Conservation (phyloP, 1,140 invertebrate species). For the Matsumurasca onukii region DNA sequence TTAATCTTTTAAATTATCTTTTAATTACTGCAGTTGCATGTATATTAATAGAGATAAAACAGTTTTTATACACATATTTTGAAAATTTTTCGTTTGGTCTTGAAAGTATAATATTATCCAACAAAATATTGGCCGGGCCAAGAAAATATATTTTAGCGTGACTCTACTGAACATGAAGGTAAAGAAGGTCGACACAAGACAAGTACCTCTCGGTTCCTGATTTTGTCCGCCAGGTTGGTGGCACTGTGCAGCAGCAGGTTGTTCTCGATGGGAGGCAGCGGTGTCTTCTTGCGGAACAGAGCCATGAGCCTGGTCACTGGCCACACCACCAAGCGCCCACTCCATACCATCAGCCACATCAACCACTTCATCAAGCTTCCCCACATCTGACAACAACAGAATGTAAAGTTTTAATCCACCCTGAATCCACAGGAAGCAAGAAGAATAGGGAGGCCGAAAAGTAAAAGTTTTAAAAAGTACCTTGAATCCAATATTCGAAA, state of each 20-base stretch:
- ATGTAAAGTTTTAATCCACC: no score
- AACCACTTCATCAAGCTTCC: background rate
- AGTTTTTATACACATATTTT: background rate
- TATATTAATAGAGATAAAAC: background rate
- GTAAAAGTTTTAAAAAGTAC: no score
- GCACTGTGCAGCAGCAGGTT: constrained; percentile 40
- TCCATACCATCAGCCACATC: constrained; percentile 13
- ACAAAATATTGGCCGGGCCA: no score
- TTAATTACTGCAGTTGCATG: no score
- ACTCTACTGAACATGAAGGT: no score
- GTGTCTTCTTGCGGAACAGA: constrained; percentile 11
- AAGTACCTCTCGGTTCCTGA: constrained; percentile 58
- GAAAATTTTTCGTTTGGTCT: background rate
- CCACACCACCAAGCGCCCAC: background rate
- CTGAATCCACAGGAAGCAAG: no score
- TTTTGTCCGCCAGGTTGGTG: constrained; percentile 46
- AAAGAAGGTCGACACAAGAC: no score
- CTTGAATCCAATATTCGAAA: no score
- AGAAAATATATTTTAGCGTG: no score
- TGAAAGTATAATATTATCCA: background rate
- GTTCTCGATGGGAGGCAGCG: constrained; percentile 8
- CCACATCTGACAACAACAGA: constrained; percentile 23
- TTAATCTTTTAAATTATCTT: no score
- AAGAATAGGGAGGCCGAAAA: no score
- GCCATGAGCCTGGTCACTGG: background rate